Evolutionary conservation across 2,113 vertebrate genomes (phyloP).

Genomic region (Xenopus tropicalis): DNA sequence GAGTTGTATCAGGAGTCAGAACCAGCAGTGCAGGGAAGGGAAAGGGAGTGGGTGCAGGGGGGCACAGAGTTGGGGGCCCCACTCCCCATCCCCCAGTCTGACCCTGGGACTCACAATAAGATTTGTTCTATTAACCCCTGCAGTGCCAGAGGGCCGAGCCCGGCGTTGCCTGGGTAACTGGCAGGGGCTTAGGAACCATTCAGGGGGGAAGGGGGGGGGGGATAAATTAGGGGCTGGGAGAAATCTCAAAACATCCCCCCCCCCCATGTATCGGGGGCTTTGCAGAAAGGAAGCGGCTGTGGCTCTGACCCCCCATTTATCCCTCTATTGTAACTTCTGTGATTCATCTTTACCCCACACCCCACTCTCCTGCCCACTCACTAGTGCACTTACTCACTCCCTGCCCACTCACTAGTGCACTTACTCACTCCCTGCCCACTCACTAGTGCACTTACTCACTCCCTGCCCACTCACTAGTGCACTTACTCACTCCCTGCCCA

Average conservation of each 20-base stretch:
- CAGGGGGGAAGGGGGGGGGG: not conserved
- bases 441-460: no score
- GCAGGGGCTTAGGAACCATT: constrained; percentile 18
- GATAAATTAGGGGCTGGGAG: not conserved
- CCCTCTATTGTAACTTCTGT: not conserved
- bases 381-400: no score
- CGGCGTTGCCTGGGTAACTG: constrained; percentile 11
- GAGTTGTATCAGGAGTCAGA: no score
- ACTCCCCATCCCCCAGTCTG: constrained; percentile 9
- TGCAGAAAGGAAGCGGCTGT: not conserved
- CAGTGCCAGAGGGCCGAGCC: not conserved
- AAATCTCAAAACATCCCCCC: not conserved
- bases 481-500: no score
- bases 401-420: no score
- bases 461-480: no score
- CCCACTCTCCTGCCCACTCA: not conserved
- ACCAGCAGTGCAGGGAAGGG: no score
- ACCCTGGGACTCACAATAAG: constrained; percentile 8
- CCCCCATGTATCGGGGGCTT: not conserved
- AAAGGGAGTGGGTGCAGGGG: no score
- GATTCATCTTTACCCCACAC: not conserved
- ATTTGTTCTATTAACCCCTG: constrained; percentile 5
- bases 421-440: no score
- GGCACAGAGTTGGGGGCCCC: no score
- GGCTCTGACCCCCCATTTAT: not conserved